Evolutionary conservation across 1,140 invertebrate genomes (phyloP).

Genomic region (Microplitis mediator): DNA sequence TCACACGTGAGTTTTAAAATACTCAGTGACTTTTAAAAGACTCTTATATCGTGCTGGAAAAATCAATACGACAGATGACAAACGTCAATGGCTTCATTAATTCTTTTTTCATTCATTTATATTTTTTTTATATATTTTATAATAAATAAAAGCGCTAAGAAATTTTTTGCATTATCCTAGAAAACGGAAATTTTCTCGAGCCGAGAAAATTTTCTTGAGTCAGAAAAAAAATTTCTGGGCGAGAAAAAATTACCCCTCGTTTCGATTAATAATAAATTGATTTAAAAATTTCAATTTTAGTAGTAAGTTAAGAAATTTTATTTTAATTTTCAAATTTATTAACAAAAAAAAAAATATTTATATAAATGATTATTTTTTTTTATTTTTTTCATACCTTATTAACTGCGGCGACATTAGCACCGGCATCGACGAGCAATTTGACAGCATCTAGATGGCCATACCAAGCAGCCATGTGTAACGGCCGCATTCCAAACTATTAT

Average conservation of each 20-base stretch:
- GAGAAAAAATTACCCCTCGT: too few species aligned
- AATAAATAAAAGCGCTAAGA: neutral
- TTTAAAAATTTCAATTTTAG: too few species aligned
- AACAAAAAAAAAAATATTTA: neutral
- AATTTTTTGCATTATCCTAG: too few species aligned
- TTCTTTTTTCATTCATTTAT: neutral
- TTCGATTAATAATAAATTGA: too few species aligned
- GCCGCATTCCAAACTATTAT: slow-evolving; percentile 79
- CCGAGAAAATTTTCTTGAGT: too few species aligned
- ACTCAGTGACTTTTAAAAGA: neutral
- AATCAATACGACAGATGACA: too few species aligned
- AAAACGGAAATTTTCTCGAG: too few species aligned
- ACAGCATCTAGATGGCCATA: slow-evolving; percentile 79
- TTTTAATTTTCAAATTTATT: too few species aligned
- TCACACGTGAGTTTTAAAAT: neutral
- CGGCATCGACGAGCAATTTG: slow-evolving; percentile 74
- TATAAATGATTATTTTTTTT: neutral
- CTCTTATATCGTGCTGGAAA: neutral
- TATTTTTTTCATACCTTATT: slow-evolving; percentile 73
- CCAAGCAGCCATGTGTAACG: slow-evolving; percentile 81
- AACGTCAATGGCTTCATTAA: neutral
- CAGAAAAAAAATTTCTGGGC: too few species aligned
- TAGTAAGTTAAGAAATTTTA: too few species aligned
- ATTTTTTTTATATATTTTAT: neutral
- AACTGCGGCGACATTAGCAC: slow-evolving; percentile 73